Conservation (phyloP, 2,888 invertebrate genomes). For the Polyommatus icarus region DNA sequence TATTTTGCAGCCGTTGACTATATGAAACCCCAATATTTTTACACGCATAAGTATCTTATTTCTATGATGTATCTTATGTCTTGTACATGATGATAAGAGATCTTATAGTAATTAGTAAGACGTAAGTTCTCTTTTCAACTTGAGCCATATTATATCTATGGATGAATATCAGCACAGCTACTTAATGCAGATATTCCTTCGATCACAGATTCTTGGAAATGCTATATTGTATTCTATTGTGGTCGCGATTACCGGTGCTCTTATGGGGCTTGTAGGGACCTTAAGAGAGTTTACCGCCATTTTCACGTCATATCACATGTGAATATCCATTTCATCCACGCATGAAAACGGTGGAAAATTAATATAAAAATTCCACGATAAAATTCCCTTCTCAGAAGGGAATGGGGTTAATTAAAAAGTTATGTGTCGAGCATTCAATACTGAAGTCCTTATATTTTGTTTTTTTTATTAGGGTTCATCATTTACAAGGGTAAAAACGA, state of each 20-base stretch:
- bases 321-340: neutral
- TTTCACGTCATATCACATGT: neutral
- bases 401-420: conserved; percentile 40
- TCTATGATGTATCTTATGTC: too few species aligned
- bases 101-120: neutral
- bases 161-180: conserved; percentile 14
- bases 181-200: too few species aligned
- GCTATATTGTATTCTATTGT: too few species aligned
- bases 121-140: neutral
- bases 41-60: too few species aligned
- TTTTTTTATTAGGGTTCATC: neutral
- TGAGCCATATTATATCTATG: neutral
- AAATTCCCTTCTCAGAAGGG: conserved; percentile 37
- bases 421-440: neutral
- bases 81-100: neutral
- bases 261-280: too few species aligned
- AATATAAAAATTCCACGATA: conserved; percentile 40
- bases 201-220: too few species aligned
- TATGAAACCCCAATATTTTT: too few species aligned
- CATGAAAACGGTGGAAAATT: conserved; percentile 34
- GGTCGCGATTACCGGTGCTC: too few species aligned
- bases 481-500: too few species aligned
- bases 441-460: neutral
- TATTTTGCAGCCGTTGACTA: too few species aligned
- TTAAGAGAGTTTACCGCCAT: too few species aligned